Evolutionary conservation across 2,113 vertebrate genomes (phyloP), one percentile per base, ranked within the genome.

Genomic region (Dipodomys spectabilis): DNA sequence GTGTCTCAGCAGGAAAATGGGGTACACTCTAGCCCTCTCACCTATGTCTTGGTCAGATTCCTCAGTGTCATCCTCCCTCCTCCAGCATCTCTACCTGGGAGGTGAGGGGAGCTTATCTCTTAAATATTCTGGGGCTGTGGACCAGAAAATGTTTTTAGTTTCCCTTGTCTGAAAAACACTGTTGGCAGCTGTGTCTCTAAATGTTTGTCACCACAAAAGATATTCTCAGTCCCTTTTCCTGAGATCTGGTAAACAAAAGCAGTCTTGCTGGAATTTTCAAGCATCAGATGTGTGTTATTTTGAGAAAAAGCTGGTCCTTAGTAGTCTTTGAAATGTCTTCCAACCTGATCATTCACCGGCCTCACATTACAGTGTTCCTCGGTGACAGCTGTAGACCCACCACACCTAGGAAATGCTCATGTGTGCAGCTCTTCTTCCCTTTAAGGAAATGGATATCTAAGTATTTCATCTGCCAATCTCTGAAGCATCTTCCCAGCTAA

Each of bases 1-100:
- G 45, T 73, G 23, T 25, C 22, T 2, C 18, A 0, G 0, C 27
- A 93, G 39, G n/a, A 69, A 44, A 44, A 13, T 3, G 11, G 45
- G 12, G 4, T 1, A 8, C 19, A 1, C 18, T 13, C 2, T 0
- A 15, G n/a, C 0, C 39, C 49, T 20, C 39, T 0, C 35, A 4
- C 25, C 49, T 23, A 0, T 0, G 4, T 39, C 69, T 53, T 45
- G 15, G 23, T 35, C 25, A 7, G 32, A 25, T 71, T 77, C 69
- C 64, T 77, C 68, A 7, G 71, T 75, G 28, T n/a, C 53, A 30
- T 45, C 2, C 72, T 69, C 25, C 22, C 67, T 82, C 35, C 30
- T 45, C 69, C 53, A 18, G 64, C 74, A 12, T 45, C 90, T 88
- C 80, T 35, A 25, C 8, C 10, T 62, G 82, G 82, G 15, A 49